Evolutionary conservation across 92 coral and sea anemone genomes (phyloP).

Genomic region (Paragorgia papillata): DNA sequence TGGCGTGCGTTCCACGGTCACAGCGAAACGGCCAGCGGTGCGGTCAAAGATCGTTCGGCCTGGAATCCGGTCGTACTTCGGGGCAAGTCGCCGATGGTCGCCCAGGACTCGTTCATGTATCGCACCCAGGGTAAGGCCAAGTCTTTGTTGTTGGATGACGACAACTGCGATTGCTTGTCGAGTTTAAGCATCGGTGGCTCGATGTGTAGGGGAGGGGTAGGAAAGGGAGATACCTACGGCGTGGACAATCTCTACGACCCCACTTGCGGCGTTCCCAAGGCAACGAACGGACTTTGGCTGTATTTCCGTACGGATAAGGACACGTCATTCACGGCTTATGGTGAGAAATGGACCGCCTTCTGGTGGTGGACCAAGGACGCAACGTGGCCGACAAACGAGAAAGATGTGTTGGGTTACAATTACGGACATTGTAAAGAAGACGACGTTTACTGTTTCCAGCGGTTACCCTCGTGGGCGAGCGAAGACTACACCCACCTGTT

Average conservation of each 20-base stretch:
- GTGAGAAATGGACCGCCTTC: conserved; percentile 60
- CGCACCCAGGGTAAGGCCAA: conserved; percentile 48
- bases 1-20: conserved; percentile 75
- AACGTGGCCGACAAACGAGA: conserved; percentile 51
- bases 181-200: conserved; percentile 60
- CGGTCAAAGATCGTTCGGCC: conserved; percentile 42
- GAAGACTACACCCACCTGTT: conserved; percentile 47
- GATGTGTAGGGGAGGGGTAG: conserved; percentile 29
- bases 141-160: conserved; percentile 71
- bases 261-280: conserved; percentile 53
- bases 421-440: conserved; percentile 52
- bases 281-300: conserved; percentile 48
- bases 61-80: conserved; percentile 67
- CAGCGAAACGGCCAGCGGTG: conserved; percentile 63
- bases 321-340: conserved; percentile 54
- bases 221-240: conserved; percentile 47
- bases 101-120: conserved; percentile 70
- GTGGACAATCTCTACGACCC: conserved; percentile 64
- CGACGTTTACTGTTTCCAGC: conserved; percentile 63
- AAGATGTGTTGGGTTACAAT: conserved; percentile 54
- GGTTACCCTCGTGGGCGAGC: conserved; percentile 56
- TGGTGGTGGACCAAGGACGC: conserved; percentile 75
- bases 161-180: conserved; percentile 71
- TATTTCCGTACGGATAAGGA: conserved; percentile 41
- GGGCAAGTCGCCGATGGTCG: conserved; percentile 48